Percentiles rank a stretch among this genome's conserved stretches.
These are phyloP conservation scores for Lepilemur septentrionalis DNA, from an alignment of 2,797 vertebrate species.

Conservation along the genomic window DNA sequence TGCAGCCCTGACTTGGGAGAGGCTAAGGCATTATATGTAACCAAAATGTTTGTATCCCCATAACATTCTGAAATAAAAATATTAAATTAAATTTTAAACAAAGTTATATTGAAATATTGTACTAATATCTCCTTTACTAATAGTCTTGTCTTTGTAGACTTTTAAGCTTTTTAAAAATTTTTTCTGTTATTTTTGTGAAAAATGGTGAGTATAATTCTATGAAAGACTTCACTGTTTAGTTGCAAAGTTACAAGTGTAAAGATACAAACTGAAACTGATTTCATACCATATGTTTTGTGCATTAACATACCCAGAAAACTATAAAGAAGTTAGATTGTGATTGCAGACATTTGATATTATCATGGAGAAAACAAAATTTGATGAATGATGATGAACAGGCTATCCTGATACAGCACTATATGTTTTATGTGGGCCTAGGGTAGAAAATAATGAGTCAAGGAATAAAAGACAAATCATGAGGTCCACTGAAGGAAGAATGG, in stretches of 20 bases:
- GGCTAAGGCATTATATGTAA: too few relatives aligned
- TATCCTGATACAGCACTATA: too few relatives aligned
- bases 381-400: background rate
- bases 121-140: background rate
- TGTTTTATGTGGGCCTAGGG: background rate
- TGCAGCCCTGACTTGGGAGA: too few relatives aligned
- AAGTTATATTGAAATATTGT: background rate
- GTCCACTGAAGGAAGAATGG: background rate
- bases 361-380: background rate
- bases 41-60: too few relatives aligned
- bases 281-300: background rate
- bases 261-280: background rate
- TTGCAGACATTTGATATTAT: background rate
- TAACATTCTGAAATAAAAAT: too few relatives aligned
- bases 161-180: background rate
- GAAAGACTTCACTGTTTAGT: background rate
- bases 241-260: background rate
- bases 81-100: background rate
- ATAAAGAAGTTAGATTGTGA: background rate
- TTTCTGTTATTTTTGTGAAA: background rate
- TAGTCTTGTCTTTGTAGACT: background rate
- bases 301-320: background rate
- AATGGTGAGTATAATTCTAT: background rate
- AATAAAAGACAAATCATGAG: background rate
- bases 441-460: background rate